Base-by-base conservation (phyloP, 2,888 invertebrate species). In the Aleiodes alternator region DNA sequence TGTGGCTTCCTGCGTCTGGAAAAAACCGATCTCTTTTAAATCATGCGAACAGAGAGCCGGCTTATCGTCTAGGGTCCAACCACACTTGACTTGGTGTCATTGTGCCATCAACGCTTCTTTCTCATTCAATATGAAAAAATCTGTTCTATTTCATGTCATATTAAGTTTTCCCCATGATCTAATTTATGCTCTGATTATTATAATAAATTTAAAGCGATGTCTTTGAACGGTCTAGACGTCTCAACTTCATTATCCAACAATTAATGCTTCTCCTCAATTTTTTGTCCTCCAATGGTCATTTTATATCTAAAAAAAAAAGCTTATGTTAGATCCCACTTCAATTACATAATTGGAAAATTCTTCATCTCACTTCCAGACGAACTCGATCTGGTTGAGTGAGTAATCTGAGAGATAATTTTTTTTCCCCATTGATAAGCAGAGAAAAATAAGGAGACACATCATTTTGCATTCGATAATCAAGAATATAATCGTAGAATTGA, bases 1-100 rank as follows among this genome's bases (percentile, higher is more conserved):
- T 74, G 79, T 74, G 79, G 79, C 78, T 74, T 61, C 72, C 34
- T n/a, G 68, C 48, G 78, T 76, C 76, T 79, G 68, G 51, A 72
- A 79, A 76, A 76, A 75, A 61, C 23, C 34, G 69, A 69, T 78
- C 72, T 76, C 61, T 59, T 70, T 56, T 59, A 61, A 69, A 70
- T 76, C 59, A 75, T 56, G 59, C 69, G 23, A 64, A 38, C 16
- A n/a, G 14, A 31, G 59, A 29, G 48, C 31, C 43, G 68, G 61
- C 64, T 64, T 64, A 64, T 64, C 64, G 64, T 34, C 43, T 34
- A 43, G 64, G 64, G 64, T 64, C 64, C 64, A 64, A 64, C 64
- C 48, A 48, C 43, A 64, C 64, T 48, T 48, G 38, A 61, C 61
- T 31, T 61, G 38, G 48, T 64, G 43, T 43, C 29, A 64, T 29